Evolutionary conservation across 2,888 invertebrate genomes (phyloP), one percentile per base, ranked within the genome.

Genomic region (Charanyca ferruginea): DNA sequence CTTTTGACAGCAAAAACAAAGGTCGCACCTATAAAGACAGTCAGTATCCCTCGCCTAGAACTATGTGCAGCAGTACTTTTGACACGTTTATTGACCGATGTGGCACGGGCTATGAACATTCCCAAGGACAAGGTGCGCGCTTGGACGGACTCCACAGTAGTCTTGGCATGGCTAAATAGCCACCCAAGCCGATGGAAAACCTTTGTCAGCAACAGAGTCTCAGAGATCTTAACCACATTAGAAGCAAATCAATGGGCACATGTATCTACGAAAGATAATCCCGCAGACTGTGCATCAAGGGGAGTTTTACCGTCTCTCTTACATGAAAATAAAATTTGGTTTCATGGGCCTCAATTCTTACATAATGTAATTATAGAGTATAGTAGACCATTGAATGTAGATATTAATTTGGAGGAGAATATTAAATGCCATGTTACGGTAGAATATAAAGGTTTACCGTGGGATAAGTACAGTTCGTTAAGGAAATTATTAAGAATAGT

Each of bases 381-480:
- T 41, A 49, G 5, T 59, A 38, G 59, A 49, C 48, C 38, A 49
- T 5, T 49, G n/a, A 49, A 59, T 49, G 8, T 49, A 41, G 48
- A 59, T 59, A 41, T 59, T 8, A 3, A 59, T 13, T 38, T 59
- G 9, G 58, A 58, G 7, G 58, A 58, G 18, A 35, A 45, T 48
- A 48, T 48, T 13, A 48, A 47, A 16, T 52, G 20, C 38, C 23
- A 22, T 45, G 13, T 45, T 20, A 32, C 18, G 18, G 20, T 51
- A 35, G 35, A 18, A 20, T 8, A 45, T 9, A 18, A 51, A 20
- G 20, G n/a, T n/a, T 51, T 6, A n/a, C 51, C 32, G 38, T 57
- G 45, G 57, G 45, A 7, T 1, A 57, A 32, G 28, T 57, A 2
- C 22, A 35, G 57, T 57, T 45, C 57, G 3, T 35, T 57, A 35